These are phyloP conservation scores for Nansenia antarctica DNA, from an alignment of 2,113 vertebrate genomes.

Conservation along the genomic window DNA sequence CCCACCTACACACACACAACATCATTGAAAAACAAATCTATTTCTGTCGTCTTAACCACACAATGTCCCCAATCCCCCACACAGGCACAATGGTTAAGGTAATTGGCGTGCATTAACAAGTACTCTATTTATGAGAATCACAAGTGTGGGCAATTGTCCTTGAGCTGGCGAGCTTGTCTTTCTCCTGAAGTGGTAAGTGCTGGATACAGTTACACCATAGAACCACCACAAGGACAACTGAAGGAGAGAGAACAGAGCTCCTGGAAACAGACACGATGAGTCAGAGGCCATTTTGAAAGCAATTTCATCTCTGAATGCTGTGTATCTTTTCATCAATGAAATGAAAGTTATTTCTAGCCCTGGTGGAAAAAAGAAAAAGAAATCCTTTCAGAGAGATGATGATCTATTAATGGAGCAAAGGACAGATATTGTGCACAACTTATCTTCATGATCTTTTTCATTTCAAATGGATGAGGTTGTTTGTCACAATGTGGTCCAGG, in stretches of 20 bases:
- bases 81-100: constrained; percentile 53
- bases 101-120: constrained; percentile 63
- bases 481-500: too few species aligned
- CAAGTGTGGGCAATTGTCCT: constrained; percentile 61
- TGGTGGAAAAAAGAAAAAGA: constrained; percentile 29
- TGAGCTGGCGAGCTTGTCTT: constrained; percentile 57
- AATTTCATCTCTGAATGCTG: constrained; percentile 69
- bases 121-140: constrained; percentile 67
- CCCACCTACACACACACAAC: constrained; percentile 47
- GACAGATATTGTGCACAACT: too few species aligned
- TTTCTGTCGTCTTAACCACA: constrained; percentile 61
- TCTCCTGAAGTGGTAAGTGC: constrained; percentile 69
- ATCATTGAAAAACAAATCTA: constrained; percentile 43
- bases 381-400: background rate
- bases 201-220: constrained; percentile 74
- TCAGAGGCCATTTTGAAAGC: constrained; percentile 70
- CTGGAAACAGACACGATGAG: constrained; percentile 69
- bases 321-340: constrained; percentile 73
- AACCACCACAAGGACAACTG: constrained; percentile 69
- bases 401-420: too few species aligned
- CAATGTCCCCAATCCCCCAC: constrained; percentile 52
- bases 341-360: constrained; percentile 62
- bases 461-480: too few species aligned
- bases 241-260: constrained; percentile 51
- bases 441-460: too few species aligned